Base-by-base conservation (phyloP, 2,797 vertebrate genomes). In the Phyllotis vaccarum region DNA sequence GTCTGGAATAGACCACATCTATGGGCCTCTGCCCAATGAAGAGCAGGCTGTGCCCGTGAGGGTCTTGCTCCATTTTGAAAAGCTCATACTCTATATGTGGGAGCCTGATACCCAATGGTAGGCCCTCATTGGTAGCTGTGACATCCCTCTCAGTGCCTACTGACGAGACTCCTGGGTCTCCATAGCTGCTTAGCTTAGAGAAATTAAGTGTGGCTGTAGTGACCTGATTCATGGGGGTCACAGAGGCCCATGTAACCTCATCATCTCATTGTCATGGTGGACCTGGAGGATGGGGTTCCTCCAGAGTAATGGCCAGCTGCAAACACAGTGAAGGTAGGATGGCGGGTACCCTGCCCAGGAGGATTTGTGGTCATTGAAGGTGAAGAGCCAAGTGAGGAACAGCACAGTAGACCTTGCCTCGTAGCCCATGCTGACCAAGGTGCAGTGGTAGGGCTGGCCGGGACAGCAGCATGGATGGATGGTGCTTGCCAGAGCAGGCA, bases 21-120 rank as follows among this genome's bases (percentile, higher is more conserved):
- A 99, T 99, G 6, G 99, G 99, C 97, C 99, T 98, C 96, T 99
- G 99, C 0, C 99, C 99, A 0, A 97, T 98, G 93, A 99, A 99
- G 76, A 99, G 98, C 98, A 99, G 97, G 31, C 97, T 99, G 40
- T 97, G 98, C 87, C 98, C 98, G 8, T 96, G 98, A 37, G 97
- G 89, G 97, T 99, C 99, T 64, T 97, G 98, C 98, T 99, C 99
- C 0, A 96, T 98, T 98, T 98, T 99, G 98, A 99, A 99, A 22
- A 99, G 99, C 97, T 99, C 99, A 0, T 99, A 99, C 98, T 99
- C 99, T 3, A 99, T 99, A 93, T 99, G 99, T 0, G 99, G 99
- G 96, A 99, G 98, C 89, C 97, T 98, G 98, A 99, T 99, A 56
- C 99, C 99, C 98, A 99, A 95, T 0, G 98, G 98, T 0, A 97